phyloP scores from a whole-genome alignment of 2,797 vertebrate genomes.

The Smutsia temminckii region DNA sequence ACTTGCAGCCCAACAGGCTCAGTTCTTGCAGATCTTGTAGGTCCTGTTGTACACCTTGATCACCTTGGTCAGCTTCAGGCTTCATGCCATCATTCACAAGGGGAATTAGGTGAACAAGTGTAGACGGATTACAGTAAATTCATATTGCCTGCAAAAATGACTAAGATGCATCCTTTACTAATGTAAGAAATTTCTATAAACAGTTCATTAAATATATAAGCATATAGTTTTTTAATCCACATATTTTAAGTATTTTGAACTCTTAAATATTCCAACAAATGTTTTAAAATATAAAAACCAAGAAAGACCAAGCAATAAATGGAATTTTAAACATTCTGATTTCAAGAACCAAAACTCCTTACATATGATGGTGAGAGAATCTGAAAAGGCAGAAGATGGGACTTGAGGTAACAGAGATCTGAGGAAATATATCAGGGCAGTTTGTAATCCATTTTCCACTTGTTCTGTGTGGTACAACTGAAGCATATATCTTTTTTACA shows the following conservation, averaged over 20 bases:
- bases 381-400: not conserved
- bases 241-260: constrained; percentile 52
- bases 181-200: not conserved
- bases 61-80: not conserved
- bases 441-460: not conserved
- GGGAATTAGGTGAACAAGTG: not conserved
- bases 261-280: constrained; percentile 44
- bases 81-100: not conserved
- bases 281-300: constrained; percentile 51
- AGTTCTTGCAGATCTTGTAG: constrained; percentile 1
- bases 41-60: constrained; percentile 19
- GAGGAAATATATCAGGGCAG: not conserved
- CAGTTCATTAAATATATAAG: not conserved
- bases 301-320: constrained; percentile 43
- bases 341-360: constrained; percentile 53
- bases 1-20: not conserved
- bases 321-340: constrained; percentile 61
- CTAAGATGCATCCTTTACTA: not conserved
- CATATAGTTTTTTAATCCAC: not conserved
- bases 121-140: constrained; percentile 7
- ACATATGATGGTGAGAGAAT: constrained; percentile 25
- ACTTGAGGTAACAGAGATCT: not conserved
- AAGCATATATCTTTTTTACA: not conserved
- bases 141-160: not conserved
- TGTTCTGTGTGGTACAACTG: not conserved